Conservation (phyloP, 2,888 invertebrate genomes). For the Megamerina dolium region DNA sequence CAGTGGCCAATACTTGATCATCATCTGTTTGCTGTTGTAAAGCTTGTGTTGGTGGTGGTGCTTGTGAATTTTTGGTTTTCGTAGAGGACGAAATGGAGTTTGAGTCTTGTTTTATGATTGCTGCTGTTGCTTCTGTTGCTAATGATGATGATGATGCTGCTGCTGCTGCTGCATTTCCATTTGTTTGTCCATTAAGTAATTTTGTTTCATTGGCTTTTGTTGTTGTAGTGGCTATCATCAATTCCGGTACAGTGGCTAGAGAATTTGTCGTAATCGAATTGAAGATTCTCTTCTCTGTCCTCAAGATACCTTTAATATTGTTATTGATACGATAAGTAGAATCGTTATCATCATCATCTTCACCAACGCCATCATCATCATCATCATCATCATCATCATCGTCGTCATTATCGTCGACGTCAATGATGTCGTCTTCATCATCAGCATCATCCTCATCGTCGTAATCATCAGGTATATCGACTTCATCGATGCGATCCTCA, state of each 20-base stretch:
- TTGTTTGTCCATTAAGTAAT: too few relatives aligned
- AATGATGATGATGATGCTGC: conserved; percentile 22
- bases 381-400: conserved; percentile 24
- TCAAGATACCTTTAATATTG: too few relatives aligned
- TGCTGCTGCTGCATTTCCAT: too few relatives aligned
- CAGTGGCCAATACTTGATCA: conserved; percentile 32
- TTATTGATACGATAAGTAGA: neutral
- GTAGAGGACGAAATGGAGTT: too few relatives aligned
- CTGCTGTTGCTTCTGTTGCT: conserved; percentile 16
- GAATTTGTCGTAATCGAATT: too few relatives aligned
- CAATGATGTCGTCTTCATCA: conserved; percentile 28
- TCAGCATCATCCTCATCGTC: conserved; percentile 22
- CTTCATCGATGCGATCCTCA: conserved; percentile 41
- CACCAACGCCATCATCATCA: conserved; percentile 21
- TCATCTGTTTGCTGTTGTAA: conserved; percentile 3
- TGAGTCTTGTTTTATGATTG: conserved; percentile 6
- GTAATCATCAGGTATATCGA: conserved; percentile 32
- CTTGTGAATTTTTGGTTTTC: neutral
- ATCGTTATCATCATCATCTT: conserved; percentile 15
- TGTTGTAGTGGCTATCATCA: neutral
- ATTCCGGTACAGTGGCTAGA: too few relatives aligned
- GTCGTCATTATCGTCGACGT: conserved; percentile 26
- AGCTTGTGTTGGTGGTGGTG: too few relatives aligned
- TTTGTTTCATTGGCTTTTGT: conserved; percentile 15
- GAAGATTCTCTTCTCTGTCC: too few relatives aligned